Evolutionary conservation across 2,888 invertebrate species (phyloP).

Genomic region (Hemaris fuciformis): DNA sequence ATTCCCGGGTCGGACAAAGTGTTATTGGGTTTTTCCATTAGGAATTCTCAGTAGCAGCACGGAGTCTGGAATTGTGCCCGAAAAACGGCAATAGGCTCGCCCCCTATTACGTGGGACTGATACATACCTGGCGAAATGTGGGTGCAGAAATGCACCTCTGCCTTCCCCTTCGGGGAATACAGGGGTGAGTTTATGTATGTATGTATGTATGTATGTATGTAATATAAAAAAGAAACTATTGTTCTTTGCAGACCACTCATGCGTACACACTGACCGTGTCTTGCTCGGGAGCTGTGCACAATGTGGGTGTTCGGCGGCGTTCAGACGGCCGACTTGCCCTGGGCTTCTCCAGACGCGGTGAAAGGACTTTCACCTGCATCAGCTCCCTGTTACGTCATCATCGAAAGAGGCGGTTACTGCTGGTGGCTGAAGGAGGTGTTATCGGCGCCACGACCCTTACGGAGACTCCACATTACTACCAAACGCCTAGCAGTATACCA

Average conservation of each 20-base stretch:
- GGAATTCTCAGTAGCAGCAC: too few species aligned
- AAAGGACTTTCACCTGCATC: slow-evolving; percentile 76
- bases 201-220: too few species aligned
- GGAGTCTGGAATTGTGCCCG: too few species aligned
- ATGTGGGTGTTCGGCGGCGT: slow-evolving; percentile 79
- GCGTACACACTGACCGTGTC: slow-evolving; percentile 80
- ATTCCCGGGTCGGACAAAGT: too few species aligned
- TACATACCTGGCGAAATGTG: too few species aligned
- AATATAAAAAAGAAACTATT: not conserved
- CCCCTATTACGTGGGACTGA: too few species aligned
- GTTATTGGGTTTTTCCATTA: not conserved
- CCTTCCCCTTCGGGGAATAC: too few species aligned
- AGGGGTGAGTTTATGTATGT: too few species aligned
- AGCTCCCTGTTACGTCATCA: slow-evolving; percentile 79
- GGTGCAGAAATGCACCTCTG: too few species aligned
- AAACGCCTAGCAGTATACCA: slow-evolving; percentile 65
- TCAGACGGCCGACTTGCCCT: slow-evolving; percentile 78
- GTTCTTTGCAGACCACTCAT: slow-evolving; percentile 59
- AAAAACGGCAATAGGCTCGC: too few species aligned
- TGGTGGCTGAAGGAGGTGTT: slow-evolving; percentile 74
- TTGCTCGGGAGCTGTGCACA: slow-evolving; percentile 77
- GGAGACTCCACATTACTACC: slow-evolving; percentile 69
- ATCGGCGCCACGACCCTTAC: slow-evolving; percentile 76
- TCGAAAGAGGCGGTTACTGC: slow-evolving; percentile 73
- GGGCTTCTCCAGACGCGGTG: slow-evolving; percentile 77